Evolutionary conservation across 2,888 invertebrate species (phyloP), one percentile per base, ranked within the genome.

Genomic region (Drosophila greeni): DNA sequence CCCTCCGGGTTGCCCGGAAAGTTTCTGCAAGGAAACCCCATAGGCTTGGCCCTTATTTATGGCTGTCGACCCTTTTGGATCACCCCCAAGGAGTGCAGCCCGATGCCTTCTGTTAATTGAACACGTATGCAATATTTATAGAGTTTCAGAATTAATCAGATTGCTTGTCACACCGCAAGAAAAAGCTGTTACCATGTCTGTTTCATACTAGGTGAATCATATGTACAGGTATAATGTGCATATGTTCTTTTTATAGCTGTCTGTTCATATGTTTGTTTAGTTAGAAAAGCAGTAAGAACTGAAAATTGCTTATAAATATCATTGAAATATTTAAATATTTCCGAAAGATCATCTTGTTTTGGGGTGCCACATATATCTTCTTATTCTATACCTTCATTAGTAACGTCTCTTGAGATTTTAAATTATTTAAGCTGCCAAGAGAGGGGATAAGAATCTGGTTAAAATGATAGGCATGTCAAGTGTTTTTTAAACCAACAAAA

Each of bases 61-160:
- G 36, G 49, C 11, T 26, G 26, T 45, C 16, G n/a, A 47, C 37
- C 23, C 37, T 39, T 45, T 20, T 61, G 51, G 39, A 61, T 53
- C 53, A 47, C 37, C 39, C 52, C 62, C 61, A 16, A 14, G 31
- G 20, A 48, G 31, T 61, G 53, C 61, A 53, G 43, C 23, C 29
- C 12, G 12, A 12, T 31, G 20, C 36, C 36, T 48, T 7, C 16
- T 12, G 33, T 58, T 67, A 67, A 58, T 67, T 67, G n/a, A 51
- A 62, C 52, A 66, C 66, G 66, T 66, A 37, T 58, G 26, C 51
- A 66, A 36, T 57, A 65, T 66, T 65, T 48, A 52, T 53, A 9
- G 36, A 36, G 47, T 34, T 56, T 33, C n/a, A 18, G 40, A 11
- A 12, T n/a, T 59, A 40, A 53, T 53, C 39, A 47, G 31, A 37